Evolutionary conservation across 2,888 invertebrate genomes (phyloP).

Genomic region (Oscheius sp.): DNA sequence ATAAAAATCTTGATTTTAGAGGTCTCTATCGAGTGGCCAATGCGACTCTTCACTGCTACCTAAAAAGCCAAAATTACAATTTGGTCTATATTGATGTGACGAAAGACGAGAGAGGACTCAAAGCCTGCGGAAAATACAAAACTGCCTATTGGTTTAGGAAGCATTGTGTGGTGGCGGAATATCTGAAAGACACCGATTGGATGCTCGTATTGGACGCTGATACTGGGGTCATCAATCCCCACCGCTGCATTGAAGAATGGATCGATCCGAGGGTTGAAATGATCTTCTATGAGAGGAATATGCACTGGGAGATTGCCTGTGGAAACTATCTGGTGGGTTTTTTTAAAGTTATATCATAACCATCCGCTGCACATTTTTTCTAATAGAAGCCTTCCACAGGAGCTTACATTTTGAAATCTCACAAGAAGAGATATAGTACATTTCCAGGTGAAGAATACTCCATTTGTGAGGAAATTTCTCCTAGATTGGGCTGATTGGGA

Average conservation of each 20-base stretch:
- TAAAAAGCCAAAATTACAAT: conserved; percentile 60
- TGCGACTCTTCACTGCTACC: conserved; percentile 61
- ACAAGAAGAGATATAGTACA: too few relatives aligned
- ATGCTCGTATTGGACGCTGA: conserved; percentile 69
- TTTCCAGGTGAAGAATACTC: conserved; percentile 48
- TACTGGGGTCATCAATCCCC: conserved; percentile 67
- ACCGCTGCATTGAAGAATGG: conserved; percentile 69
- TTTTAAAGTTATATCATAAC: too few relatives aligned
- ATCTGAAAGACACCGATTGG: conserved; percentile 66
- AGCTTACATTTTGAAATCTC: too few relatives aligned
- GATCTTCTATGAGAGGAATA: conserved; percentile 68
- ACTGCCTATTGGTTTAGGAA: conserved; percentile 67
- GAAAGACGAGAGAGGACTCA: conserved; percentile 53
- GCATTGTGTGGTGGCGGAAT: conserved; percentile 67
- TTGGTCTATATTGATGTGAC: conserved; percentile 61
- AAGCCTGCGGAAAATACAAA: conserved; percentile 54
- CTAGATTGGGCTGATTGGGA: conserved; percentile 59
- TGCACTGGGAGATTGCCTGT: conserved; percentile 69
- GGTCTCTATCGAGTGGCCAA: conserved; percentile 64
- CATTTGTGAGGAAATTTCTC: conserved; percentile 45
- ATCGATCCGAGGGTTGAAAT: conserved; percentile 66
- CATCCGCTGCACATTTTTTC: too few relatives aligned
- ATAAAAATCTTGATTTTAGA: too few relatives aligned
- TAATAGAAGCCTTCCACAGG: too few relatives aligned
- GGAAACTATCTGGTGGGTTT: conserved; percentile 67